Percentiles rank a stretch among this genome's conserved stretches.
phyloP scores from a whole-genome alignment of 2,888 invertebrate species.

The Polietes domitor region DNA sequence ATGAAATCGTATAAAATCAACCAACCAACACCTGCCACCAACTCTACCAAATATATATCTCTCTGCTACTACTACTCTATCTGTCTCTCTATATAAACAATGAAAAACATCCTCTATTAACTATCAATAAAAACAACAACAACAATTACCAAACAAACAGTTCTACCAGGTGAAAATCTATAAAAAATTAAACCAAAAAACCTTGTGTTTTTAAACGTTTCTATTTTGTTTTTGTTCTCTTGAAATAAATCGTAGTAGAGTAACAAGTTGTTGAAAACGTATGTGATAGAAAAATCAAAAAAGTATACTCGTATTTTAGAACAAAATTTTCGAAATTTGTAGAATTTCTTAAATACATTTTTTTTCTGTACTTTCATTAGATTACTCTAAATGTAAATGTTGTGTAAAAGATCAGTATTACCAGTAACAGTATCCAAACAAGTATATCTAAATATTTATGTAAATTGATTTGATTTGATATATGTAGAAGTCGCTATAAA shows the following conservation, averaged over 20 bases:
- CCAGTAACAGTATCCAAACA: neutral
- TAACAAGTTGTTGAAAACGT: constrained; percentile 27
- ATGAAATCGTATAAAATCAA: too few species aligned
- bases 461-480: constrained; percentile 23
- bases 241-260: constrained; percentile 16
- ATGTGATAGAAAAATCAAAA: neutral
- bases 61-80: neutral
- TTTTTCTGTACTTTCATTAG: neutral
- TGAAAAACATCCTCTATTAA: neutral
- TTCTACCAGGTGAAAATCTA: constrained; percentile 70
- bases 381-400: constrained; percentile 29
- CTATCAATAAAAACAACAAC: neutral
- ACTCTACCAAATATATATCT: neutral
- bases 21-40: constrained; percentile 4
- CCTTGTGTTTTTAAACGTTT: constrained; percentile 41
- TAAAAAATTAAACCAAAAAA: constrained; percentile 42
- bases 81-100: constrained; percentile 34
- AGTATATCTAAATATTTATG: neutral
- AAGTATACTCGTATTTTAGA: constrained; percentile 12
- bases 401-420: constrained; percentile 6
- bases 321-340: neutral
- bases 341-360: constrained; percentile 14
- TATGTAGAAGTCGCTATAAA: constrained; percentile 17
- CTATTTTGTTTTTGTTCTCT: constrained; percentile 14
- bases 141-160: constrained; percentile 60